Evolutionary conservation across 2,888 invertebrate species (phyloP), one percentile per base, ranked within the genome.

Genomic region (Vandiemenella viatica): DNA sequence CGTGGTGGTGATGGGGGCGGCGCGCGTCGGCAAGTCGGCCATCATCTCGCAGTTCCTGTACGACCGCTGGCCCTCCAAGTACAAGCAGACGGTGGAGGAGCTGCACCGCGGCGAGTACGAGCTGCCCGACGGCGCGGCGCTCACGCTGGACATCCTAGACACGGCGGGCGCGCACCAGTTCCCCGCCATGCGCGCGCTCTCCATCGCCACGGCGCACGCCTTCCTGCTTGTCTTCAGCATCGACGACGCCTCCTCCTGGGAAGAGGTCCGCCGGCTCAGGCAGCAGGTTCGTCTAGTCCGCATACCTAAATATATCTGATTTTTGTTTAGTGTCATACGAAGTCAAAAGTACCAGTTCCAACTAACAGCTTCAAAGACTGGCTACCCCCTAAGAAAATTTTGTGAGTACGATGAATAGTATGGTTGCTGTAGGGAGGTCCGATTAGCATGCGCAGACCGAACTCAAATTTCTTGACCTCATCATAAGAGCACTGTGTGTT

Each of bases 11-110:
- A 66, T 67, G 66, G 67, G 67, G 13, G 58, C 63, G 1, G 73
- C 74, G 1, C 64, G 70, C 50, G 75, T 75, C 43, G 79, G 79
- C 15, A 79, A 79, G 60, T 75, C 76, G 37, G 72, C 74, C 56
- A 73, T 79, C 55, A 68, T 79, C 50, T 70, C 72, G 49, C 67
- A 76, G 51, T 78, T 77, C 62, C 66, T 79, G 19, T 73, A 73
- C 58, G 72, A 75, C 55, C 70, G 63, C 58, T 79, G 71, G 61
- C 62, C 67, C 8, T 65, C 69, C 23, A 69, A 73, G 44, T 77
- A 80, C 64, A 69, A 72, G 43, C 73, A 76, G 57, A 79, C 79
- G 0, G 73, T 79, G 4, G 79, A 79, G 61, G 79, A 79, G 61
- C 63, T 79, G 42, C 76, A 77, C 63, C 71, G 73, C 46, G 62